These are phyloP conservation scores for Mastigias papua DNA, from an alignment of 30 jellyfish, hydroid and myxozoan genomes.

Conservation along the genomic window DNA sequence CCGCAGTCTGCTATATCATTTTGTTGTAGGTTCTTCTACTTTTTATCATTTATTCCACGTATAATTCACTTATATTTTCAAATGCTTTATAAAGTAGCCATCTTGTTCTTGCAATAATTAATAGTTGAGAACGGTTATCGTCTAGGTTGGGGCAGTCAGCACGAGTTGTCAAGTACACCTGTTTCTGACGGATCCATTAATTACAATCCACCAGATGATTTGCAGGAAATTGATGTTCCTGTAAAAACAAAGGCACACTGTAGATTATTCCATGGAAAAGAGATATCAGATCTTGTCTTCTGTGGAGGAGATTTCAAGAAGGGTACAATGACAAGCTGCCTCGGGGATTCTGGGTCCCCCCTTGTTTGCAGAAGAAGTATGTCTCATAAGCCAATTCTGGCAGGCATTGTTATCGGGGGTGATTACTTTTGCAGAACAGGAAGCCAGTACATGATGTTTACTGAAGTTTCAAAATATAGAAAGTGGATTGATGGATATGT, in stretches of 20 bases:
- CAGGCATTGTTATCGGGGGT: conserved; percentile 73
- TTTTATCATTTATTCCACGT: too few relatives aligned
- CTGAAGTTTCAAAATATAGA: conserved; percentile 63
- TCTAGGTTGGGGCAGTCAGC: conserved; percentile 68
- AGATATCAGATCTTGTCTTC: conserved; percentile 32
- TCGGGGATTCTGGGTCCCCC: conserved; percentile 84
- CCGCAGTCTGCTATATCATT: too few relatives aligned
- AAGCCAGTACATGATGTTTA: conserved; percentile 43
- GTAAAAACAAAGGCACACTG: conserved; percentile 35
- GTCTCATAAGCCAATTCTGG: conserved; percentile 6
- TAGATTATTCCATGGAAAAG: conserved; percentile 30
- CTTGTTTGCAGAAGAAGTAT: conserved; percentile 34
- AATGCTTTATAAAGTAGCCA: too few relatives aligned
- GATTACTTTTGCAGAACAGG: conserved; percentile 57
- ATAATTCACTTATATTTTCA: too few relatives aligned
- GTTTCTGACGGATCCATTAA: background rate
- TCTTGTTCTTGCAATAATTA: too few relatives aligned
- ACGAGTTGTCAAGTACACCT: background rate
- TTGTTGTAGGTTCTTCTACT: too few relatives aligned
- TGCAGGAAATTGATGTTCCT: conserved; percentile 72
- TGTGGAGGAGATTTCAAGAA: conserved; percentile 54
- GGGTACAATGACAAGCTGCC: conserved; percentile 45
- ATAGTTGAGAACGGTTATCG: too few relatives aligned
- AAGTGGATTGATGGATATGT: conserved; percentile 30
- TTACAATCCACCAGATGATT: conserved; percentile 26